Conservation (phyloP, 2,113 vertebrate genomes). For the Procavia capensis region DNA sequence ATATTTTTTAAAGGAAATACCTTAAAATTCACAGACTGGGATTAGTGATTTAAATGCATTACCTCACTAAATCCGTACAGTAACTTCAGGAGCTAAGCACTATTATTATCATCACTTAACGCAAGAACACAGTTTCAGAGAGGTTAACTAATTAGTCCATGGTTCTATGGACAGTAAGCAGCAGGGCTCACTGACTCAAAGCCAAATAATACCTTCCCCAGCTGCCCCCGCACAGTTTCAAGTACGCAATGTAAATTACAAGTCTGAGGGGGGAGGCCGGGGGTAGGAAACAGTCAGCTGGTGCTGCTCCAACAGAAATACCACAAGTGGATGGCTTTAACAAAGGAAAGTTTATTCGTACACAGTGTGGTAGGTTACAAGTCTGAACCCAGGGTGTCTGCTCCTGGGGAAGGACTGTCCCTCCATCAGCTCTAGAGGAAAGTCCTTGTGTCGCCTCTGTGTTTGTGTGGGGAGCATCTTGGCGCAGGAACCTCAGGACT, state of each 20-base stretch:
- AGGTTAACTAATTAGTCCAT: constrained; percentile 56
- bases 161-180: neutral
- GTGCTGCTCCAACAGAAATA: too few relatives aligned
- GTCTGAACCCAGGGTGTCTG: too few relatives aligned
- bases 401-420: too few relatives aligned
- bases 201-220: neutral
- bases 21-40: constrained; percentile 50
- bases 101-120: constrained; percentile 46
- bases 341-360: too few relatives aligned
- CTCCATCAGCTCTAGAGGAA: too few relatives aligned
- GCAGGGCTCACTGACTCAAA: neutral
- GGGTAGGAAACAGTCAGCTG: neutral
- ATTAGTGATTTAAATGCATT: constrained; percentile 61
- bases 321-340: too few relatives aligned
- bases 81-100: constrained; percentile 55
- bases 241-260: neutral
- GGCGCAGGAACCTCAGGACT: too few relatives aligned
- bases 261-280: neutral
- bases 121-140: constrained; percentile 18
- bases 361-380: too few relatives aligned
- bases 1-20: neutral
- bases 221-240: neutral
- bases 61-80: constrained; percentile 46
- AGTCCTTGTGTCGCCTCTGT: too few relatives aligned
- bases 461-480: too few relatives aligned